Evolutionary conservation across 2,888 invertebrate genomes (phyloP), one percentile per base, ranked within the genome.

Genomic region (Dryomyza anilis): DNA sequence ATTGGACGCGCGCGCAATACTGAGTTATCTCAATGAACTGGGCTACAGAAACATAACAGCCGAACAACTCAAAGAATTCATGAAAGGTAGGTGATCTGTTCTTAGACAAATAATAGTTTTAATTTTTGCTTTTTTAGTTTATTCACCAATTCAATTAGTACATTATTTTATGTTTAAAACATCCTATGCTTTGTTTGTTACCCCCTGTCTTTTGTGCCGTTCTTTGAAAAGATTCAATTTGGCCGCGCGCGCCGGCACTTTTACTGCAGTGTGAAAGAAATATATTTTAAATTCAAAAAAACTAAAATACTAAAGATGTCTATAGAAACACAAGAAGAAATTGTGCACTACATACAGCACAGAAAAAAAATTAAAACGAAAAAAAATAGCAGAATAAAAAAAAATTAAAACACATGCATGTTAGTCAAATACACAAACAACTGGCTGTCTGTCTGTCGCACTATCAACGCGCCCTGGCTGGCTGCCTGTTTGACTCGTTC

Each of bases 21-120:
- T 93, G 71, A 83, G 86, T 70, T 89, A 92, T 84, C 83, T 93
- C 73, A 91, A 92, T 83, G 87, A 90, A 75, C 84, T 92, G 74
- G 93, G 93, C 64, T 92, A 91, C 76, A 86, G 88, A 64, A 91
- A 92, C 77, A 89, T 93, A 71, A 89, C 89, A 67, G 89, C 89
- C 19, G 86, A 88, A 79, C 90, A 92, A 76, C 84, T 93, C 61
- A 91, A 91, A 84, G 89, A 89, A 78, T 93, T 93, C 80, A 89
- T 93, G 76, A 89, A 87, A 86, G 92, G 93, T 92, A 84, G 78
- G 74, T 57, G 61, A 58, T 43, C 55, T 61, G 57, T 25, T 10
- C n/a, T n/a, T n/a, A 52, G 50, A 6, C 8, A 12, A 23, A 23
- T 21, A n/a, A 14, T 12, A 52, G 27, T 27, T 25, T 16, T 30